Percentiles rank a stretch among this genome's conserved stretches.
These are phyloP conservation scores for Thereva unica DNA, from an alignment of 2,888 invertebrate genomes.

Conservation along the genomic window DNA sequence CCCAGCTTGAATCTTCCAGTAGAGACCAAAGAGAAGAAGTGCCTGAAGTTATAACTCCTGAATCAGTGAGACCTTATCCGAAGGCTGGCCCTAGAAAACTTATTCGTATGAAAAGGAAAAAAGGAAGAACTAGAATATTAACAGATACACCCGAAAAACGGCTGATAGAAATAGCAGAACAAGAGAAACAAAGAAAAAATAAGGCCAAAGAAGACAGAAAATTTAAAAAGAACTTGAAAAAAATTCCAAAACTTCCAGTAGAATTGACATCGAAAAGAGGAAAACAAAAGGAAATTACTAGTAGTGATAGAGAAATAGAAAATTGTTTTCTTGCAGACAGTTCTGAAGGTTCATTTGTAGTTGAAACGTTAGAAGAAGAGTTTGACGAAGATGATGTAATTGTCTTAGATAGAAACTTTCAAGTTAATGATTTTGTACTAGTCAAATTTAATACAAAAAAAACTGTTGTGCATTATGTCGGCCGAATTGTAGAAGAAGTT, in stretches of 20 bases:
- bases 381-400: constrained; percentile 26
- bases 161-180: constrained; percentile 2
- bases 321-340: too few species aligned
- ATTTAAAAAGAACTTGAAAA: constrained; percentile 4
- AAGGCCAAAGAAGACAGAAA: constrained; percentile 9
- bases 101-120: constrained; percentile 7
- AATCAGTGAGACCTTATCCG: constrained; percentile 14
- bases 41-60: constrained; percentile 18
- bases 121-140: constrained; percentile 6
- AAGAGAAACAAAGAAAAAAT: constrained; percentile 1
- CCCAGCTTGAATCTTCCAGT: constrained; percentile 1
- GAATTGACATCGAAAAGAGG: constrained; percentile 12
- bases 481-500: constrained; percentile 42
- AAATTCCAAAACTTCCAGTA: constrained; percentile 8
- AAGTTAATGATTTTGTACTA: constrained; percentile 6
- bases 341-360: constrained; percentile 11
- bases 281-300: constrained; percentile 14
- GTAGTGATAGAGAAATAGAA: constrained; percentile 20
- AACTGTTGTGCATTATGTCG: constrained; percentile 42
- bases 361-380: constrained; percentile 9
- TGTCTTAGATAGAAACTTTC: constrained; percentile 23
- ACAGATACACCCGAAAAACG: constrained; percentile 1
- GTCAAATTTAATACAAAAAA: constrained; percentile 29
- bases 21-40: constrained; percentile 12
- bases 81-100: constrained; percentile 20